Evolutionary conservation across 2,888 invertebrate genomes (phyloP), one percentile per base, ranked within the genome.

Genomic region (Tachina fera): DNA sequence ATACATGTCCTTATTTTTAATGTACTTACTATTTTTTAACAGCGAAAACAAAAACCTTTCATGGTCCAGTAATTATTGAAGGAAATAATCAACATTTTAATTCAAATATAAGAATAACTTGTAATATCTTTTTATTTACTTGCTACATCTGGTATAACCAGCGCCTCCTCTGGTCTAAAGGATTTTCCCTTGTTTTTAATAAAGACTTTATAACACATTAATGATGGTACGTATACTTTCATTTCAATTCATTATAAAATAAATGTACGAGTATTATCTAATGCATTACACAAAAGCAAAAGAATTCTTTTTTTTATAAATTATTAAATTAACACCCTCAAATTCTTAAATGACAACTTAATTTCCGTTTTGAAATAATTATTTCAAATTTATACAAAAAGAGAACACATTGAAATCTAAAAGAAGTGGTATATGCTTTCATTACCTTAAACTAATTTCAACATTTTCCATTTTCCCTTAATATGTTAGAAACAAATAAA

Each of bases 321-420:
- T 82, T 83, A 75, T 70, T 75, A 68, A 53, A 83, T 76, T 72
- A 83, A 86, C 86, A 83, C 86, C 86, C 83, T 47, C 63, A 43
- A 86, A 61, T 72, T 60, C 43, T 76, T 83, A 80, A 86, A 82
- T 86, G 83, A 86, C 86, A 86, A 83, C 86, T 86, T 83, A 86
- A 86, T 86, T 86, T 86, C 86, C 86, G 79, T 80, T 80, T 83
- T 80, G 68, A 86, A 86, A 83, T 72, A 86, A 79, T 83, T 83
- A 86, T 72, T 86, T 67, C 51, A 81, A 81, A 75, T 65, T 22
- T 43, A 8, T 4, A 53, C 60, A 82, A 56, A 82, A 56, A 58
- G 16, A 63, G 47, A 81, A 77, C 77, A 82, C 74, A 70, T 74
- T 81, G 31, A 60, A 56, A 43, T 68, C 39, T 31, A 31, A 58